Evolutionary conservation across 2,888 invertebrate genomes (phyloP), one percentile per base, ranked within the genome.

Genomic region (Ennomos fuscantarius): DNA sequence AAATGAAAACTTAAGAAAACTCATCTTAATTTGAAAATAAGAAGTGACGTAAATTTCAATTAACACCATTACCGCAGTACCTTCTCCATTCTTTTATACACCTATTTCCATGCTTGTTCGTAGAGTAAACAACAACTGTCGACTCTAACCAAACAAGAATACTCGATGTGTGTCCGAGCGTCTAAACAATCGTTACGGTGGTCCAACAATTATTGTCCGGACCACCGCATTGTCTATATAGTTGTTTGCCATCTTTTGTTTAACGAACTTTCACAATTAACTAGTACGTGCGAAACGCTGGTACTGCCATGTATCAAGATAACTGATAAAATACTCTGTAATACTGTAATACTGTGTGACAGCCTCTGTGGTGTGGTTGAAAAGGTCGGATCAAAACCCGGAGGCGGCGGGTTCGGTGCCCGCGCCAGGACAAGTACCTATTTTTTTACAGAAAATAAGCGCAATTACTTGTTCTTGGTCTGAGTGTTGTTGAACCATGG

Each of bases 221-320:
- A 83, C 68, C 71, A 76, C 60, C 60, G 56, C 62, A 73, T 78
- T 81, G 79, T 81, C 72, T 74, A n/a, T n/a, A n/a, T n/a, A 71
- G 15, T 9, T 49, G 75, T 76, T 75, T 78, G 70, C 49, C 69
- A 66, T 69, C 82, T 82, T 84, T 85, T 86, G 87, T 89, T 87
- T 84, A 81, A 74, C 77, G 66, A 81, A 82, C 89, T 89, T 89
- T 89, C 89, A 82, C 86, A 89, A 88, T 88, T 89, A 89, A 81
- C 83, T 78, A 60, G 69, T 70, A 63, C 68, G 75, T 73, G 86
- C 78, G 79, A 82, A 81, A 68, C 40, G 40, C 12, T 51, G 45
- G 51, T 32, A 49, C 46, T 15, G 15, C n/a, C n/a, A n/a, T n/a
- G n/a, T n/a, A n/a, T n/a, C n/a, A n/a, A n/a, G n/a, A n/a, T n/a